These are phyloP conservation scores for Sterrhoptilus dennistouni DNA, from an alignment of 2,113 vertebrate genomes.

Conservation along the genomic window DNA sequence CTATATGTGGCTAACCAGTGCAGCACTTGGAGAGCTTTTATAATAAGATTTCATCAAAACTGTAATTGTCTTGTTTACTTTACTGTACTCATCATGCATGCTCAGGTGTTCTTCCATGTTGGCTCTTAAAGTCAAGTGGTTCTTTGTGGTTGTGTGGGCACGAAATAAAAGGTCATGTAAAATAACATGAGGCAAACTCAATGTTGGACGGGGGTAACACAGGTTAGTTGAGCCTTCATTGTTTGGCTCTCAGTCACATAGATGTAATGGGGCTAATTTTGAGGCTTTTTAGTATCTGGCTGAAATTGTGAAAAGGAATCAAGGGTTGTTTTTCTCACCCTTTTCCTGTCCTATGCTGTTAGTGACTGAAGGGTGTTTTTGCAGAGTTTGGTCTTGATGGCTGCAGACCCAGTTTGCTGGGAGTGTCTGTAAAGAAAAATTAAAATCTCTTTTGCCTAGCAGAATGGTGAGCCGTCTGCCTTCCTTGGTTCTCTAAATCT, in stretches of 20 bases:
- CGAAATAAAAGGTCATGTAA: background rate
- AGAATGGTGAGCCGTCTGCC: background rate
- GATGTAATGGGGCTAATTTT: background rate
- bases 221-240: background rate
- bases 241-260: background rate
- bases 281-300: background rate
- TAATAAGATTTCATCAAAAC: background rate
- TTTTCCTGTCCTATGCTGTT: background rate
- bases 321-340: background rate
- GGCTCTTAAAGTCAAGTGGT: background rate
- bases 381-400: background rate
- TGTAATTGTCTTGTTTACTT: background rate
- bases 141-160: background rate
- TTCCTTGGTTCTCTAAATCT: background rate
- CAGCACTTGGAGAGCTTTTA: background rate
- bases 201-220: background rate
- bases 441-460: background rate
- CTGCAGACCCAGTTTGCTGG: background rate
- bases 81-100: background rate
- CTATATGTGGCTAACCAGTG: background rate
- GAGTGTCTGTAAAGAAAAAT: background rate
- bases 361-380: background rate
- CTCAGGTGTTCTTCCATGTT: background rate
- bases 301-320: background rate
- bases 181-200: background rate